These are phyloP conservation scores for Carassius gibelio DNA, from an alignment of 2,113 vertebrate genomes.

Conservation along the genomic window DNA sequence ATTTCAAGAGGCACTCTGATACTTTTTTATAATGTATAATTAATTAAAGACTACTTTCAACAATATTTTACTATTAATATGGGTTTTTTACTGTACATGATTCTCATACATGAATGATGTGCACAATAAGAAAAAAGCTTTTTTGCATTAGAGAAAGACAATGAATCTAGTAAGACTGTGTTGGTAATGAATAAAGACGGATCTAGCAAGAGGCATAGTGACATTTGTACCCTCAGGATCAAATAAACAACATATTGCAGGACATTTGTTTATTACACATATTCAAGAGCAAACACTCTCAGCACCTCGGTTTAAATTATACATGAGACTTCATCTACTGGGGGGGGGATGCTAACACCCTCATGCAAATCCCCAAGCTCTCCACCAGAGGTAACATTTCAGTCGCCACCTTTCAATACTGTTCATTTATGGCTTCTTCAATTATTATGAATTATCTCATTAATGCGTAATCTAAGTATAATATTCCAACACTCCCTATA, in stretches of 20 bases:
- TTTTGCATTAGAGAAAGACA: neutral
- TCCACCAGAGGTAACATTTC: neutral
- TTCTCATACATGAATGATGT: neutral
- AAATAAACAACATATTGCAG: neutral
- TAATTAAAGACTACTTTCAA: neutral
- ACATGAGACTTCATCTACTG: no score
- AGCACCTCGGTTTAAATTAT: no score
- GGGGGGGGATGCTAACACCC: no score
- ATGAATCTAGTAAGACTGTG: neutral
- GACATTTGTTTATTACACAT: neutral
- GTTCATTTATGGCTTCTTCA: constrained; percentile 1
- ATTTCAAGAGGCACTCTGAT: no score
- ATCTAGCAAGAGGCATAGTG: neutral
- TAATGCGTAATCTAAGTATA: neutral
- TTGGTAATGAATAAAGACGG: neutral
- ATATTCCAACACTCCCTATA: constrained; percentile 4
- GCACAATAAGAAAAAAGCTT: neutral
- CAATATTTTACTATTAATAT: neutral
- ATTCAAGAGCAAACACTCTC: no score
- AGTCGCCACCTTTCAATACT: neutral
- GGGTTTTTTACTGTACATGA: neutral
- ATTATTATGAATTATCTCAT: constrained; percentile 13
- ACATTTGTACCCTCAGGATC: neutral
- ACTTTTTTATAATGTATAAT: neutral
- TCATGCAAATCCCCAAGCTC: no score